These are phyloP conservation scores for Heterodera carotae DNA, from an alignment of 1,140 invertebrate genomes.

Conservation along the genomic window DNA sequence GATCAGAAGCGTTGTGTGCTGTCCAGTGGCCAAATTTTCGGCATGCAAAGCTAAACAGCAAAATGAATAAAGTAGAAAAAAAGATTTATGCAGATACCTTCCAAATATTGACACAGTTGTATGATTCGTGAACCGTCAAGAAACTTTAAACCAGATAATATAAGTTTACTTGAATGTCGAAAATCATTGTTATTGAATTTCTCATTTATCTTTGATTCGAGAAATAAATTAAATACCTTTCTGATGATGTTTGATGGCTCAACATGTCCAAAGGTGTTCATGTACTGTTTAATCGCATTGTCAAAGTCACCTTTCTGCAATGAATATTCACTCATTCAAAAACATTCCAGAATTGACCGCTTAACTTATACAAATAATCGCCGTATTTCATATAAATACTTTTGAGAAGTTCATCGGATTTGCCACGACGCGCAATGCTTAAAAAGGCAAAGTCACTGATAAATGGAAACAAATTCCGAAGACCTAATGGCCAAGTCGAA, in stretches of 20 bases:
- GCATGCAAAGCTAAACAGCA: slow-evolving; percentile 44
- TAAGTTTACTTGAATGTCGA: no score
- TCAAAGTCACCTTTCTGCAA: slow-evolving; percentile 63
- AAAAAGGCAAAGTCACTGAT: slow-evolving; percentile 23
- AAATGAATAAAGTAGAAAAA: not conserved
- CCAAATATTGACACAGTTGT: slow-evolving; percentile 59
- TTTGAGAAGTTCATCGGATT: slow-evolving; percentile 35
- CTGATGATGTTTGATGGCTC: slow-evolving; percentile 64
- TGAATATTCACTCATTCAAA: slow-evolving; percentile 15
- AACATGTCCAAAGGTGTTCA: slow-evolving; percentile 59
- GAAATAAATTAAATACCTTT: slow-evolving; percentile 42
- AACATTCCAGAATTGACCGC: not conserved
- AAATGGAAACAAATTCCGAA: not conserved
- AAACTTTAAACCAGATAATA: slow-evolving; percentile 48
- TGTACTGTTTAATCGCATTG: slow-evolving; percentile 61
- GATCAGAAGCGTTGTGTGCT: slow-evolving; percentile 59
- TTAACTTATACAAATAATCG: slow-evolving; percentile 61
- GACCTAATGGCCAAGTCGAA: slow-evolving; percentile 60
- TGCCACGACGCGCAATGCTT: slow-evolving; percentile 57
- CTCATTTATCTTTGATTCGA: not conserved
- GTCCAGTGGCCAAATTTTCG: slow-evolving; percentile 43
- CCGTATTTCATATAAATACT: slow-evolving; percentile 61
- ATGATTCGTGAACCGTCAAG: slow-evolving; percentile 52
- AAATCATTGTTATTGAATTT: no score
- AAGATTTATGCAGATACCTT: slow-evolving; percentile 4